A percentile compares a stretch with the other conserved stretches of the same genome.
phyloP scores from a whole-genome alignment of 1,140 invertebrate species.

The Trichogramma pretiosum region DNA sequence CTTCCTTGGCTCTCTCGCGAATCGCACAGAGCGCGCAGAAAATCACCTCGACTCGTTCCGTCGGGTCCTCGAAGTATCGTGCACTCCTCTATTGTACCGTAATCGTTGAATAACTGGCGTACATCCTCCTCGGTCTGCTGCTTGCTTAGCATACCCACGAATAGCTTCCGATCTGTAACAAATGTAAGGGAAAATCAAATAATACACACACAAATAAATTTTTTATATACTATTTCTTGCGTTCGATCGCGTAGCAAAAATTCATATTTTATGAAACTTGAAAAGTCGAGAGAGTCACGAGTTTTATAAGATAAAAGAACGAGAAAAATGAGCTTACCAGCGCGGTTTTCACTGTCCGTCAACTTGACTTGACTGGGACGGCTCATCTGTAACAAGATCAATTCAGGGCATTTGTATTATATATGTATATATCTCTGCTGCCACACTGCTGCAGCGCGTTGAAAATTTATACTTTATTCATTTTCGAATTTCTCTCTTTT shows the following conservation, averaged over 20 bases:
- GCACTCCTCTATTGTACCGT: conserved; percentile 97
- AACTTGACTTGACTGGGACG: conserved; percentile 99
- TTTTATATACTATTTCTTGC: no score
- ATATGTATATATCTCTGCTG: no score
- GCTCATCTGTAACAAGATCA: conserved; percentile 97
- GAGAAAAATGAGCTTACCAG: conserved; percentile 61
- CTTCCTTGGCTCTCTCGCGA: no score
- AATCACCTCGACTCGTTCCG: conserved; percentile 90
- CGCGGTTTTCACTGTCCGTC: conserved; percentile 97
- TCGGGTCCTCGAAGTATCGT: conserved; percentile 95
- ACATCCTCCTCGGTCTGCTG: conserved; percentile 99
- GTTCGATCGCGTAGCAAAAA: conserved; percentile 1
- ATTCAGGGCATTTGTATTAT: no score
- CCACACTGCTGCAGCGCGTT: no score
- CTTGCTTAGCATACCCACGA: conserved; percentile 99
- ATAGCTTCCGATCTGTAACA: conserved; percentile 94
- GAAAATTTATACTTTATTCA: no score
- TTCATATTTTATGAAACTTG: no score
- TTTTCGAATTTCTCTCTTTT: no score
- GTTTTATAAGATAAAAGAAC: conserved; percentile 19
- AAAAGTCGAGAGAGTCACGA: not conserved
- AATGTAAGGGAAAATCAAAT: conserved; percentile 25
- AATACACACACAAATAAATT: conserved; percentile 27
- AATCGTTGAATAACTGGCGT: conserved; percentile 88
- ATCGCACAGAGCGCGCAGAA: no score